Evolutionary conservation across 2,888 invertebrate species (phyloP).

Genomic region (Drosophila kambysellisi): DNA sequence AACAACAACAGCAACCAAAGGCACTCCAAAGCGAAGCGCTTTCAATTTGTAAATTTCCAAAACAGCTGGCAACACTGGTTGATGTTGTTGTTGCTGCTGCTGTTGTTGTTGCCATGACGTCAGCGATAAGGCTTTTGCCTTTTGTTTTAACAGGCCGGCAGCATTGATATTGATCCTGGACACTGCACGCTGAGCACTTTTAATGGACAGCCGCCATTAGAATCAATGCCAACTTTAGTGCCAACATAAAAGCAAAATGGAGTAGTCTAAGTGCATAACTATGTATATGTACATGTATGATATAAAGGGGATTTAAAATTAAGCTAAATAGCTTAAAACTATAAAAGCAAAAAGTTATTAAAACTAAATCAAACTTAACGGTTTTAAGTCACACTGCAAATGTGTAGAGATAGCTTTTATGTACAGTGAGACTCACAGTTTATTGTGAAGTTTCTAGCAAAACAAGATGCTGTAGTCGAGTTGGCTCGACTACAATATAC

Average conservation of each 20-base stretch:
- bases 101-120: constrained; percentile 38
- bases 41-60: constrained; percentile 56
- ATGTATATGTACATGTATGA: not conserved
- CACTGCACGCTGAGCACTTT: constrained; percentile 25
- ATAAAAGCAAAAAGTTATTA: not conserved
- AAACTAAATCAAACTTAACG: not conserved
- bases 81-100: constrained; percentile 3
- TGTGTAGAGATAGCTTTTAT: not conserved
- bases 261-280: constrained; percentile 19
- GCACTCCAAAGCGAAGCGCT: constrained; percentile 43
- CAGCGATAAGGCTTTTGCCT: constrained; percentile 52
- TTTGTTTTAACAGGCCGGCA: constrained; percentile 52
- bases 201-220: constrained; percentile 33
- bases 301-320: constrained; percentile 11
- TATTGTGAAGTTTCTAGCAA: too few species aligned
- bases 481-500: too few species aligned
- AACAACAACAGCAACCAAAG: constrained; percentile 8
- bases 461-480: too few species aligned
- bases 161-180: constrained; percentile 3
- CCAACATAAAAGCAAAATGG: constrained; percentile 14
- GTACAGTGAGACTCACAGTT: too few species aligned
- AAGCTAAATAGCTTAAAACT: not conserved
- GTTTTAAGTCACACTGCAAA: not conserved
- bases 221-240: constrained; percentile 29
- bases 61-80: constrained; percentile 46